phyloP scores from a whole-genome alignment of 1,140 invertebrate genomes.

The Euwallacea similis region DNA sequence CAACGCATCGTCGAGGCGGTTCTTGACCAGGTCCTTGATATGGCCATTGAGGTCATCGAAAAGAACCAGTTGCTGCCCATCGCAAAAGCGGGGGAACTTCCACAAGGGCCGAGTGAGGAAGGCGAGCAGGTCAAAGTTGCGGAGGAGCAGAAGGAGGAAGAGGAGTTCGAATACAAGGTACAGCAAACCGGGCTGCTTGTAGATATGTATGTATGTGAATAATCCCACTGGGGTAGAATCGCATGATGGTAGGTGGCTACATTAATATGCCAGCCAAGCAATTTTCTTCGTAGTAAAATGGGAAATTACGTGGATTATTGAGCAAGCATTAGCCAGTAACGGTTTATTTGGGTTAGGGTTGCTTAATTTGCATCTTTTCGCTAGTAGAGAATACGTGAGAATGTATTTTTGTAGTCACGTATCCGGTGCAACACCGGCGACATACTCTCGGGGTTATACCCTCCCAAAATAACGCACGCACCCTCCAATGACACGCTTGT shows the following conservation, averaged over 20 bases:
- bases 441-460: constrained; percentile 38
- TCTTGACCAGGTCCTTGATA: constrained; percentile 47
- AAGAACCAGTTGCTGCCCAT: constrained; percentile 40
- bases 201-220: too few species aligned
- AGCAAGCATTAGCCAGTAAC: too few species aligned
- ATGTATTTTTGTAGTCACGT: constrained; percentile 30
- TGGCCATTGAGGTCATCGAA: constrained; percentile 45
- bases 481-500: constrained; percentile 46
- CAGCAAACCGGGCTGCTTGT: background rate
- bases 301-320: too few species aligned
- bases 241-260: too few species aligned
- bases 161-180: constrained; percentile 24
- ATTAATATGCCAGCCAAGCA: too few species aligned
- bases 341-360: too few species aligned
- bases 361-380: too few species aligned
- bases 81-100: constrained; percentile 11
- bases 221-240: too few species aligned
- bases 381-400: too few species aligned
- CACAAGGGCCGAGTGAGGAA: background rate
- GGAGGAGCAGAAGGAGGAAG: constrained; percentile 13
- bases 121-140: background rate
- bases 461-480: constrained; percentile 43
- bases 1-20: constrained; percentile 39
- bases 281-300: too few species aligned
- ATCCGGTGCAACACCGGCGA: constrained; percentile 44